These are phyloP conservation scores for Odontamblyopus lacepedii DNA, from an alignment of 2,797 vertebrate genomes.

Conservation along the genomic window DNA sequence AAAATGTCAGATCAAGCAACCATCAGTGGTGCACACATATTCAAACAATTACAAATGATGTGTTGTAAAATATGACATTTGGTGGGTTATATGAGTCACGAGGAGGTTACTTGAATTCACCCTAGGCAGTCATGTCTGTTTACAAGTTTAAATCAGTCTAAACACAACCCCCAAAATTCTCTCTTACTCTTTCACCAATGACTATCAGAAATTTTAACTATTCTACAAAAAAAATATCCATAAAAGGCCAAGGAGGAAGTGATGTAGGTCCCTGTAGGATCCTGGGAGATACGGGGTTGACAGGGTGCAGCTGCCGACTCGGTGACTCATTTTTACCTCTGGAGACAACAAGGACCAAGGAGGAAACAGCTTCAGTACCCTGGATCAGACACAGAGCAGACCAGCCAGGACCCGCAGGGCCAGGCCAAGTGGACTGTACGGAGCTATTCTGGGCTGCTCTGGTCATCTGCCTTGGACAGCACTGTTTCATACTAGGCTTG, in stretches of 20 bases:
- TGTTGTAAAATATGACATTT: no score
- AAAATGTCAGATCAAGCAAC: no score
- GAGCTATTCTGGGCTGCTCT: conserved; percentile 41
- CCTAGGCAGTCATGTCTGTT: no score
- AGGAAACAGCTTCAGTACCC: conserved; percentile 57
- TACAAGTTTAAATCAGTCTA: no score
- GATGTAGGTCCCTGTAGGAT: conserved; percentile 54
- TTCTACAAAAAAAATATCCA: conserved; percentile 42
- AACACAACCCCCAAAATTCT: not conserved
- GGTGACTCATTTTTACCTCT: conserved; percentile 80
- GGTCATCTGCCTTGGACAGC: conserved; percentile 10
- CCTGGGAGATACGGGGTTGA: conserved; percentile 73
- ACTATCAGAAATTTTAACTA: not conserved
- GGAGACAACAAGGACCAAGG: conserved; percentile 49
- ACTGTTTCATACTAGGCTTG: conserved; percentile 3
- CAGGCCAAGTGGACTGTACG: conserved; percentile 38
- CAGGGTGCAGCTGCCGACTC: conserved; percentile 78
- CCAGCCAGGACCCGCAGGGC: conserved; percentile 33
- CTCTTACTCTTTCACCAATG: not conserved
- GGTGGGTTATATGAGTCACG: no score
- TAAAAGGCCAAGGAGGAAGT: conserved; percentile 76
- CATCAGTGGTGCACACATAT: no score
- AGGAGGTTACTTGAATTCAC: no score
- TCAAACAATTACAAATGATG: no score
- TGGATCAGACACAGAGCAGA: conserved; percentile 67